Evolutionary conservation across 2,888 invertebrate species (phyloP), one percentile per base, ranked within the genome.

Genomic region (Plagiodera versicolora): DNA sequence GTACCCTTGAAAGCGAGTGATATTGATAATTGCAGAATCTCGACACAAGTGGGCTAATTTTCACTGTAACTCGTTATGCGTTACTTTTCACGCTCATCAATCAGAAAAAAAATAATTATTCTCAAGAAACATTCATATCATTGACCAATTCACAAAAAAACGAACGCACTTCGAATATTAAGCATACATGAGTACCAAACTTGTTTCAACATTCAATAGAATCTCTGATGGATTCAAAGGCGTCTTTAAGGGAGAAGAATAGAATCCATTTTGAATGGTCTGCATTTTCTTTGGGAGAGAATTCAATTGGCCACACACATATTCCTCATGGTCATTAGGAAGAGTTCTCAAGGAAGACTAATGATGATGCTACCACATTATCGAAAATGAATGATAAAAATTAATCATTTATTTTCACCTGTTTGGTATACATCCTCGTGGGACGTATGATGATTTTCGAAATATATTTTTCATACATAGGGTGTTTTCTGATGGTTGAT

Each of bases 111-210:
- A 30, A 44, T 20, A 35, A 35, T 32, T 35, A 46, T 47, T 47
- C 48, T 53, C 17, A 45, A 19, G 48, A 53, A 32, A 57, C 30
- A 10, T 32, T 18, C 17, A 60, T 52, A 35, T 51, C 60, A 56
- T 60, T 56, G 56, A 51, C 50, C 39, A 60, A 60, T 35, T 52
- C 56, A 44, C 32, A 56, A 18, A 56, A 16, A 60, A 56, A 28
- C 28, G 16, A 20, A 48, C 18, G 24, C 17, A 51, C 11, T 49
- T 56, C 48, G 56, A 48, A 32, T 11, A 60, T 56, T 60, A 17
- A 48, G 44, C 52, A 52, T 30, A 58, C 46, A 52, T 45, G 35
- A 46, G 45, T 10, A 48, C 52, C 46, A 48, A 58, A 47, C 35
- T 32, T 32, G 35, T 52, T 60, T 56, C 51, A 14, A 56, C 32